Base-by-base conservation (phyloP, 2,888 invertebrate species). In the Elysia crispata region DNA sequence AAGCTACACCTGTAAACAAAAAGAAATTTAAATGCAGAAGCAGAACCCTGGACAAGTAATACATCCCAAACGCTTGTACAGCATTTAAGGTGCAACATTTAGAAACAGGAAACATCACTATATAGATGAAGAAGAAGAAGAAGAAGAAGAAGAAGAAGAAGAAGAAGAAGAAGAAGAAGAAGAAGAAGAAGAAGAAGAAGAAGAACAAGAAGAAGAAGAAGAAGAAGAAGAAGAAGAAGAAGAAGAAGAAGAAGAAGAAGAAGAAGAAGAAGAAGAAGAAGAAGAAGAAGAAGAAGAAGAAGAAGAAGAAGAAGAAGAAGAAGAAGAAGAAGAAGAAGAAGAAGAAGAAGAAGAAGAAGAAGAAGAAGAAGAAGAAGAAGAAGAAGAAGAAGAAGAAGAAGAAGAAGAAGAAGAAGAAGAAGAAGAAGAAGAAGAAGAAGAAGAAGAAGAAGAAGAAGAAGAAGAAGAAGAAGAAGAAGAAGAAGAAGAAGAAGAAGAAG, bases 51-150 rank as follows among this genome's bases (percentile, higher is more conserved):
- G 41, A 31, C 15, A 15, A 70, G 23, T 18, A 49, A 70, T 30
- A n/a, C 28, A 69, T 69, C 11, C 69, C 69, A 69, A 69, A 69
- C 31, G n/a, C n/a, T n/a, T n/a, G n/a, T n/a, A n/a, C n/a, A n/a
- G n/a, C n/a, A n/a, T n/a, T n/a, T n/a, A n/a, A n/a, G n/a, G n/a
- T n/a, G n/a, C n/a, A n/a, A n/a, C n/a, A n/a, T n/a, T n/a, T n/a
- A n/a, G n/a, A n/a, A n/a, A n/a, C n/a, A n/a, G n/a, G n/a, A n/a
- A n/a, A n/a, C n/a, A n/a, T n/a, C n/a, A n/a, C n/a, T n/a, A n/a
- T n/a, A n/a, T n/a, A n/a, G n/a, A n/a, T n/a, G n/a, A n/a, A n/a
- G n/a, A n/a, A n/a, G n/a, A n/a, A n/a, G n/a, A n/a, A n/a, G n/a
- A n/a, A n/a, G n/a, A n/a, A n/a, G n/a, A n/a, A n/a, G n/a, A n/a